Percentiles rank a stretch among this genome's conserved stretches.
Conservation (phyloP, 2,888 invertebrate species). For the Podabrus alpinus region DNA sequence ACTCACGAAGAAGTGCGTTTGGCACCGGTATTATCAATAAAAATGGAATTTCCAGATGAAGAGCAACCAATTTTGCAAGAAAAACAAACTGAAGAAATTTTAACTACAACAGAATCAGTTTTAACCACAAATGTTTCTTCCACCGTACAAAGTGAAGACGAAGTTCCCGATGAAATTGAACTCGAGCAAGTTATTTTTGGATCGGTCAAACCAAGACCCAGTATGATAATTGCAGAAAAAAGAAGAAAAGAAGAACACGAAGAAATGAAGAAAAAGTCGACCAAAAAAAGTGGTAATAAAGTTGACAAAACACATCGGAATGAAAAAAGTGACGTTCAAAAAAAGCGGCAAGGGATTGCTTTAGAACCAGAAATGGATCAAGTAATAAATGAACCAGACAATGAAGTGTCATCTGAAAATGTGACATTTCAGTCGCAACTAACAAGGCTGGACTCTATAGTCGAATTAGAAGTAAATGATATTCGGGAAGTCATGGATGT, state of each 20-base stretch:
- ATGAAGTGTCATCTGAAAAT: constrained; percentile 15
- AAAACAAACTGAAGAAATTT: constrained; percentile 5
- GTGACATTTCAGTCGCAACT: constrained; percentile 38
- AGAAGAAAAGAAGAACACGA: background rate
- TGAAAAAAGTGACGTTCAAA: constrained; percentile 33
- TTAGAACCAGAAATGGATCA: constrained; percentile 35
- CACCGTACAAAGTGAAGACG: background rate
- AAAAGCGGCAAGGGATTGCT: constrained; percentile 41
- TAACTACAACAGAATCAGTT: background rate
- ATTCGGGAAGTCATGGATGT: constrained; percentile 52
- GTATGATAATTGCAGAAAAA: constrained; percentile 26
- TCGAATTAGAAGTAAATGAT: constrained; percentile 52
- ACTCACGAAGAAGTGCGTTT: constrained; percentile 74
- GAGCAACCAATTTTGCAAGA: background rate
- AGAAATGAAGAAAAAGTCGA: background rate
- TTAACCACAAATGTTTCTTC: background rate
- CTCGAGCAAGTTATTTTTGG: constrained; percentile 66
- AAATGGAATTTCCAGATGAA: constrained; percentile 61
- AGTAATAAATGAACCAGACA: constrained; percentile 16
- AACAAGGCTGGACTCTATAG: constrained; percentile 48
- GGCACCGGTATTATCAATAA: constrained; percentile 67
- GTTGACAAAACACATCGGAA: background rate
- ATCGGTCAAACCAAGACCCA: constrained; percentile 63
- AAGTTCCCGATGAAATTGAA: constrained; percentile 38
- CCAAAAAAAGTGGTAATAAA: background rate